Evolutionary conservation across 2,888 invertebrate species (phyloP).

Genomic region (Oscheius sp.): DNA sequence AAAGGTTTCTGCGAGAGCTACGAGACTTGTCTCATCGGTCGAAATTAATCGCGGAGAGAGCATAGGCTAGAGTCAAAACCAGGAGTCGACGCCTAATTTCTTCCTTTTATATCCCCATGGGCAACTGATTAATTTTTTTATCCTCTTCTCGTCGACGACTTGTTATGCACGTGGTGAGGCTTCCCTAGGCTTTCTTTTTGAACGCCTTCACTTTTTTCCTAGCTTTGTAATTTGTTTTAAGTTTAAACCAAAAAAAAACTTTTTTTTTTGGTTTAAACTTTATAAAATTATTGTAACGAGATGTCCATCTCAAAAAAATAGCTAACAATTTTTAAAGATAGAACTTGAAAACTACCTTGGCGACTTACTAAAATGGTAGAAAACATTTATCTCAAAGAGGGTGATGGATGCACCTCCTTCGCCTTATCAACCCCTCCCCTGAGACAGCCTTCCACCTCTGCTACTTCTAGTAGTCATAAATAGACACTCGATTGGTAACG

Average conservation of each 20-base stretch:
- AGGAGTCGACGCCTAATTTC: neutral
- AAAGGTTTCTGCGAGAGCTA: neutral
- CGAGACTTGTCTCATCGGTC: slow-evolving; percentile 21
- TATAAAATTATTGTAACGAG: no score
- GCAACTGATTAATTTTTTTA: slow-evolving; percentile 3
- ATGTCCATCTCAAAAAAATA: no score
- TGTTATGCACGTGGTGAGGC: slow-evolving; percentile 17
- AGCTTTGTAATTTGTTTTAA: neutral
- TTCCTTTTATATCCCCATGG: neutral
- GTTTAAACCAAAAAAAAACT: no score
- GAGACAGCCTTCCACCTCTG: slow-evolving; percentile 8
- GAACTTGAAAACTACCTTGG: no score
- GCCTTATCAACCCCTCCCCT: slow-evolving; percentile 23
- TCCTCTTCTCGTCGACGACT: slow-evolving; percentile 8
- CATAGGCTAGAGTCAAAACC: slow-evolving; percentile 8
- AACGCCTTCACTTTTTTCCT: neutral
- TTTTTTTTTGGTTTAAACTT: no score
- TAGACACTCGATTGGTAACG: no score
- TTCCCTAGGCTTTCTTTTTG: neutral
- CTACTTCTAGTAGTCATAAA: no score
- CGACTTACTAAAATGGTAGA: no score
- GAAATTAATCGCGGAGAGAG: slow-evolving; percentile 27
- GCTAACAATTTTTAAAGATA: neutral
- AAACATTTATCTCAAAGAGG: no score
- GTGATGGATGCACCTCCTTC: slow-evolving; percentile 24